Evolutionary conservation across 2,113 vertebrate species (phyloP).

Genomic region (Lota lota): DNA sequence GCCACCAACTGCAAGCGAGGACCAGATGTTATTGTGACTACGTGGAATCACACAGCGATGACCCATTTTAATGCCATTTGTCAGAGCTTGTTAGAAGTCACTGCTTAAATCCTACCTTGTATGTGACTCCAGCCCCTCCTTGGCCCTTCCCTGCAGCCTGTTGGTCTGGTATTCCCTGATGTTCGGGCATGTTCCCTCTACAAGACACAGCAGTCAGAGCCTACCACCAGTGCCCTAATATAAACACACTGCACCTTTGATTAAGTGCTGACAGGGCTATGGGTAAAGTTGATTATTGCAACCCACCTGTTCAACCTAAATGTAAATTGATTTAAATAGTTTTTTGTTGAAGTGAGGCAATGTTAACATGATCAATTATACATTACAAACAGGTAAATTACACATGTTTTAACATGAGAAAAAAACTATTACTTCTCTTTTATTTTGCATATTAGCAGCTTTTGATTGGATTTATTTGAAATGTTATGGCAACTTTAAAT

Average conservation of each 20-base stretch:
- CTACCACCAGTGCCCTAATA: not conserved
- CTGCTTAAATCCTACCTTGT: slow-evolving; percentile 75
- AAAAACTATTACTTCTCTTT: too few relatives aligned
- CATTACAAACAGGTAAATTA: too few relatives aligned
- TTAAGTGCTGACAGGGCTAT: not conserved
- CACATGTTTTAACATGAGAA: too few relatives aligned
- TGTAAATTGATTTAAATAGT: too few relatives aligned
- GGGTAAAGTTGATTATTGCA: not conserved
- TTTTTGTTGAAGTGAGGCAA: too few relatives aligned
- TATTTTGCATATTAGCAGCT: too few relatives aligned
- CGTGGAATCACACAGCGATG: not conserved
- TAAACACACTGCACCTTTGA: not conserved
- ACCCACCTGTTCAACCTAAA: not conserved
- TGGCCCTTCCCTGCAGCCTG: slow-evolving; percentile 79
- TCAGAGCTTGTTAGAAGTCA: not conserved
- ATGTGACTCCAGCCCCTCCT: slow-evolving; percentile 74
- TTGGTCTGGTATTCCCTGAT: slow-evolving; percentile 79
- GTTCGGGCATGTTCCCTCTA: slow-evolving; percentile 76
- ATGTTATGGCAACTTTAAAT: too few relatives aligned
- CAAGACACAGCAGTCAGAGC: slow-evolving; percentile 22
- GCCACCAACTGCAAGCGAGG: slow-evolving; percentile 52
- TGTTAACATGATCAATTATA: too few relatives aligned
- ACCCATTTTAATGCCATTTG: not conserved
- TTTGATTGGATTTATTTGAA: too few relatives aligned
- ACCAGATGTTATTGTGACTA: not conserved